Percentiles rank a stretch among this genome's conserved stretches.
Evolutionary conservation across 2,797 vertebrate species (phyloP).

Genomic region (Syndactyla subalaris): DNA sequence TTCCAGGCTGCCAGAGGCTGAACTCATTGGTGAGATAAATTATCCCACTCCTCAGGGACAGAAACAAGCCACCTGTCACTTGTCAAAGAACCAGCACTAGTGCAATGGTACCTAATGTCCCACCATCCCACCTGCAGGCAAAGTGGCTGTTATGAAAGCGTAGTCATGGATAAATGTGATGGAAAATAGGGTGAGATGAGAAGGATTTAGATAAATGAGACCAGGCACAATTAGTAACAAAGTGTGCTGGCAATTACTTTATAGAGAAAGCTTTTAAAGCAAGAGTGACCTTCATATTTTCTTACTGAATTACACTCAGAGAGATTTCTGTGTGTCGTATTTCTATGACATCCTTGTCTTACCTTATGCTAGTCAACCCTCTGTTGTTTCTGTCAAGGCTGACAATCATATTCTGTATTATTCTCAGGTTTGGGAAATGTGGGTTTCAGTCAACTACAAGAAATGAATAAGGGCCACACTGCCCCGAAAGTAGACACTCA

Average conservation of each 20-base stretch:
- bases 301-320: background rate
- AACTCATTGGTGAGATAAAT: constrained; percentile 30
- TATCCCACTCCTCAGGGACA: background rate
- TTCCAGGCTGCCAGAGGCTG: background rate
- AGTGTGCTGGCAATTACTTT: background rate
- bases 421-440: background rate
- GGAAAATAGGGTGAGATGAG: background rate
- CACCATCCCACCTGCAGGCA: background rate
- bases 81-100: background rate
- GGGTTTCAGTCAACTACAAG: background rate
- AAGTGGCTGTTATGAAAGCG: background rate
- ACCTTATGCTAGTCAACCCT: background rate
- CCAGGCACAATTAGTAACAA: background rate
- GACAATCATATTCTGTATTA: background rate
- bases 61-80: constrained; percentile 26
- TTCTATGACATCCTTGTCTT: background rate
- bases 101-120: background rate
- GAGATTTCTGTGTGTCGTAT: background rate
- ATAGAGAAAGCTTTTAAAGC: background rate
- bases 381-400: background rate
- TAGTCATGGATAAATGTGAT: background rate
- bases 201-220: constrained; percentile 3
- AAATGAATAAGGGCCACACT: background rate
- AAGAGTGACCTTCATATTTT: background rate
- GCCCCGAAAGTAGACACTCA: constrained; percentile 5